Percentiles rank a stretch among this genome's conserved stretches.
These are phyloP conservation scores for Araneus ventricosus DNA, from an alignment of 1,140 invertebrate genomes.

Conservation along the genomic window DNA sequence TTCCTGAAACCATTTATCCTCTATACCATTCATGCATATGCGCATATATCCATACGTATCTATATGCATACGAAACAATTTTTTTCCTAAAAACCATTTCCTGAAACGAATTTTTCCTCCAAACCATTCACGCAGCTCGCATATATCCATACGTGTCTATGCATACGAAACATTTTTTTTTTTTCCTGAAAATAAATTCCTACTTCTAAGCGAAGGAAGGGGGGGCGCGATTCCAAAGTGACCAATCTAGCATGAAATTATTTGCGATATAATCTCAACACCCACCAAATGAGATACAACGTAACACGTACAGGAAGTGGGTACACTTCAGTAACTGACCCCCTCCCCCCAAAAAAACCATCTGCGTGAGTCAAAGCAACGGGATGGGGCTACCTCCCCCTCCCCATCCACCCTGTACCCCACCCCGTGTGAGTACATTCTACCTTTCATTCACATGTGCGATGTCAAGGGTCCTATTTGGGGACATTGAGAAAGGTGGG, in stretches of 20 bases:
- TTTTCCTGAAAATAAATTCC: not conserved
- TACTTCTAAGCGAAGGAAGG: not conserved
- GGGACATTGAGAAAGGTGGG: conserved; percentile 39
- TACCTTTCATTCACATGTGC: conserved; percentile 33
- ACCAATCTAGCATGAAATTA: conserved; percentile 47
- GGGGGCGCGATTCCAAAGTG: conserved; percentile 10
- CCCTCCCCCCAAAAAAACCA: conserved; percentile 9
- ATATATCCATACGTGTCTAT: no score
- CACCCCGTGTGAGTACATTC: not conserved
- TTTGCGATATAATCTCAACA: conserved; percentile 33
- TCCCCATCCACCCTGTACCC: not conserved
- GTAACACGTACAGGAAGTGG: not conserved
- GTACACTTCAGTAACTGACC: not conserved
- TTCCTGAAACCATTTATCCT: no score
- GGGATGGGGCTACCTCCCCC: not conserved
- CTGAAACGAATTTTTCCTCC: no score
- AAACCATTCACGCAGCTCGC: no score
- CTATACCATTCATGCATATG: no score
- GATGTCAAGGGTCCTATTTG: conserved; percentile 54
- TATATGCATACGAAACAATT: no score
- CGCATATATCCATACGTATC: no score
- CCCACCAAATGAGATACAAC: not conserved
- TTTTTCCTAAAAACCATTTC: no score
- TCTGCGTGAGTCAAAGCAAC: conserved; percentile 30
- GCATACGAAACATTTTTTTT: no score